Conservation (phyloP, 2,888 invertebrate genomes). For the Lasioglossum calceatum region DNA sequence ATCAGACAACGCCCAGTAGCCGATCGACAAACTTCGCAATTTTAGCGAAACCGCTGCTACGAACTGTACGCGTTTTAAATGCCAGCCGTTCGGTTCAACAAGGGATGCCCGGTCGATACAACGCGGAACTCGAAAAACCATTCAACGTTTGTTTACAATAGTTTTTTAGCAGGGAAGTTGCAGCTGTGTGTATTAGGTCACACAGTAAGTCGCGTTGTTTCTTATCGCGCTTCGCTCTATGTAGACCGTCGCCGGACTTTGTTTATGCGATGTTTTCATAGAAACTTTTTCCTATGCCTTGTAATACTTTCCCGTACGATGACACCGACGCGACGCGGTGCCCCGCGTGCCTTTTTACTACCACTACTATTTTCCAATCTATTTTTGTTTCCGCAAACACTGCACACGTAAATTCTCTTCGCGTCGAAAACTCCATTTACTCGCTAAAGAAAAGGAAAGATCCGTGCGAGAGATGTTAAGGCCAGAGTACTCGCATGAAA, state of each 20-base stretch:
- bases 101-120: background rate
- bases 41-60: background rate
- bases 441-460: background rate
- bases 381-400: background rate
- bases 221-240: background rate
- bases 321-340: background rate
- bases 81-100: background rate
- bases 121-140: background rate
- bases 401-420: background rate
- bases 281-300: constrained; percentile 1
- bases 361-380: background rate
- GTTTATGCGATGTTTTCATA: constrained; percentile 2
- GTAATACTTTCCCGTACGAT: constrained; percentile 1
- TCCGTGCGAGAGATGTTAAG: background rate
- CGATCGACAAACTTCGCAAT: background rate
- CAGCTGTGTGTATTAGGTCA: background rate
- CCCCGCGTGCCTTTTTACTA: too few relatives aligned
- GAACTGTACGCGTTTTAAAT: background rate
- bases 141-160: background rate
- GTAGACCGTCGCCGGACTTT: background rate
- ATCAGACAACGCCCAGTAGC: background rate
- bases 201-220: background rate
- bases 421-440: background rate
- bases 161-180: background rate
- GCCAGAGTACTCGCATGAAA: too few relatives aligned